Base-by-base conservation (phyloP, 2,797 vertebrate species). In the Acanthiza pusilla region DNA sequence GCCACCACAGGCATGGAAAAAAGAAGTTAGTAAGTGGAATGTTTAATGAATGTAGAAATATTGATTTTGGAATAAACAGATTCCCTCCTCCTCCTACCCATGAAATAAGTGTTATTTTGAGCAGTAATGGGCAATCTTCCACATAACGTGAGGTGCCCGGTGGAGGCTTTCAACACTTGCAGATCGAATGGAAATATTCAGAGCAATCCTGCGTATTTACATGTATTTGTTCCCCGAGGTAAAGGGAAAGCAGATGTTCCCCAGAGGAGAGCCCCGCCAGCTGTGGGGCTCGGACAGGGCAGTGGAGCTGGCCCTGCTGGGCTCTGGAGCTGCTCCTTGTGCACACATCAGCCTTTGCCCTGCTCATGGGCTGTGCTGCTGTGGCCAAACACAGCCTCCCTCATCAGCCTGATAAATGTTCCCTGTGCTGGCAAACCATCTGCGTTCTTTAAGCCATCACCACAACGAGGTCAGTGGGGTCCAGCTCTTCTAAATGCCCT, bases 61-160 rank as follows among this genome's bases (percentile, higher is more conserved):
- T 95, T 96, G 96, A 96, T 96, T 95, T 96, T 96, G 95, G 96
- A 97, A 96, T 94, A 96, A 97, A 94, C 55, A 94, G 93, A 93
- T 93, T 90, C 79, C 55, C 88, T 95, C 57, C 91, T 96, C 90
- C 89, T 96, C 86, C 95, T 85, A 1, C 91, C 82, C 83, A 91
- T 88, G 91, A 96, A 96, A 82, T 90, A 93, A 88, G 89, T 94
- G 94, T 93, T 96, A 95, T 93, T 96, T 91, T 74, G 77, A 94
- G 91, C 85, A 76, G 88, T 67, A 93, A 85, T 30, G 60, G 88
- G 91, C 93, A 96, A 81, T 32, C 57, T 76, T 93, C 91, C 93
- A 91, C 51, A 75, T 70, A 96, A 88, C 14, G 13, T 94, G 95
- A 96, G 74, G 93, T 96, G 96, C 80, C 77, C 91, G 88, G 53